Percentiles rank a stretch among this genome's conserved stretches.
phyloP scores from a whole-genome alignment of 2,797 vertebrate species.

The Craterocephalus amniculus region DNA sequence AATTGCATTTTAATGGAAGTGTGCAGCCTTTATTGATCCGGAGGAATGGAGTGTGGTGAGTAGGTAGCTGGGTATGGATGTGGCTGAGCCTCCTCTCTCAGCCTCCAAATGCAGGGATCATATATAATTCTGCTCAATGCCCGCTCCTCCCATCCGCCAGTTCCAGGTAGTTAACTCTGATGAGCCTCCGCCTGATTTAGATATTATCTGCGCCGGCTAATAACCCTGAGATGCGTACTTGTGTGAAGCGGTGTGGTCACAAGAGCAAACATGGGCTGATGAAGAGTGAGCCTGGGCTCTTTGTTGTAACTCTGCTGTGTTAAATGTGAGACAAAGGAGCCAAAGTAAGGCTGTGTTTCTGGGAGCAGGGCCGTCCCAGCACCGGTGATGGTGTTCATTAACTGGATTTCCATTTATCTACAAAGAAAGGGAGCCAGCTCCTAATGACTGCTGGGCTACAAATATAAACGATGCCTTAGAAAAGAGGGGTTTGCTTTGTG shows the following conservation, averaged over 20 bases:
- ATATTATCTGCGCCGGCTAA: constrained; percentile 38
- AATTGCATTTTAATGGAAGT: constrained; percentile 73
- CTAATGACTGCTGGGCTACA: background rate
- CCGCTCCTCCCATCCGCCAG: constrained; percentile 18
- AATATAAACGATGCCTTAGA: background rate
- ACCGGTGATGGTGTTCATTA: background rate
- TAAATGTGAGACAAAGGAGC: constrained; percentile 5
- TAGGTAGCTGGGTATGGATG: constrained; percentile 2
- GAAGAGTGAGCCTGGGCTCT: constrained; percentile 14
- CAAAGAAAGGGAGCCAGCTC: background rate
- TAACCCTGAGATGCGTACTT: constrained; percentile 39
- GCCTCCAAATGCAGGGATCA: constrained; percentile 24
- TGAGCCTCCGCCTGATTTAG: constrained; percentile 14
- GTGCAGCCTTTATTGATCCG: constrained; percentile 64
- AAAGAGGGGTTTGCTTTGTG: background rate
- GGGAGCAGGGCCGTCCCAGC: background rate
- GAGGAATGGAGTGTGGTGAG: constrained; percentile 34
- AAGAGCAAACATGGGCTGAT: constrained; percentile 38
- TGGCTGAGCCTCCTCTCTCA: constrained; percentile 5
- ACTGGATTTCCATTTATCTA: background rate
- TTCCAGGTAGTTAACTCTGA: constrained; percentile 53
- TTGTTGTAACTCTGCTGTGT: constrained; percentile 1
- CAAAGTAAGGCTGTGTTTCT: background rate
- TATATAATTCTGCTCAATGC: constrained; percentile 28
- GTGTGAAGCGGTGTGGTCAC: constrained; percentile 22